Evolutionary conservation across 2,888 invertebrate species (phyloP), one percentile per base, ranked within the genome.

Genomic region (Ferdinandea cuprea): DNA sequence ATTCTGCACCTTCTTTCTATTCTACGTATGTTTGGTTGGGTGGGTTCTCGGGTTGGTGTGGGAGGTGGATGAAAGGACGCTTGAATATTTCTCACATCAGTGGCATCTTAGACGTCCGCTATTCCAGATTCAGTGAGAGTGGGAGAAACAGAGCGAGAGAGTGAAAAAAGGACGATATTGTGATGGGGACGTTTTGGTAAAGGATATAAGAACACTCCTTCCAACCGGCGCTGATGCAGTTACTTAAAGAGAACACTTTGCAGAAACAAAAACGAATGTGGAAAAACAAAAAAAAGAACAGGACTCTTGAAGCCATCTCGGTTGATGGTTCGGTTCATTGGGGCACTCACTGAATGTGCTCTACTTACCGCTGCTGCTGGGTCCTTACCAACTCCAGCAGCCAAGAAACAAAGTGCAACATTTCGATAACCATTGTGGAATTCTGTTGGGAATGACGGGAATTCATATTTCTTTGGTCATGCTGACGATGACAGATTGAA

Each of bases 401-500:
- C 30, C 2, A 15, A 19, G 19, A n/a, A 63, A 81, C 40, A 78
- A 63, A 78, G 66, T 83, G 83, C 78, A 83, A 72, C 66, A 78
- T 78, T 83, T 83, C 68, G 83, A 78, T 78, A 78, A 72, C 44
- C 58, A 35, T 52, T 48, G 56, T 58, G 63, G 74, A 61, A 63
- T 76, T 17, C 66, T 65, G 50, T 13, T 44, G 25, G 46, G 48
- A 32, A 61, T 72, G 78, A 61, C 46, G 66, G 72, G 4, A 83
- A 73, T 42, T 78, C 61, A 78, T 83, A 61, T 83, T 56, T 72
- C 71, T 58, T 73, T 54, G 76, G 69, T 52, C 61, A 71, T 68
- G 56, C 78, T 78, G 83, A 83, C 73, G 83, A 78, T 78, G 83
- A 83, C 77, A 78, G 83, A 83, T 83, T 73, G 63, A 68, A 73